These are phyloP conservation scores for Drosophila sordidula DNA, from an alignment of 2,888 invertebrate species.

Conservation along the genomic window DNA sequence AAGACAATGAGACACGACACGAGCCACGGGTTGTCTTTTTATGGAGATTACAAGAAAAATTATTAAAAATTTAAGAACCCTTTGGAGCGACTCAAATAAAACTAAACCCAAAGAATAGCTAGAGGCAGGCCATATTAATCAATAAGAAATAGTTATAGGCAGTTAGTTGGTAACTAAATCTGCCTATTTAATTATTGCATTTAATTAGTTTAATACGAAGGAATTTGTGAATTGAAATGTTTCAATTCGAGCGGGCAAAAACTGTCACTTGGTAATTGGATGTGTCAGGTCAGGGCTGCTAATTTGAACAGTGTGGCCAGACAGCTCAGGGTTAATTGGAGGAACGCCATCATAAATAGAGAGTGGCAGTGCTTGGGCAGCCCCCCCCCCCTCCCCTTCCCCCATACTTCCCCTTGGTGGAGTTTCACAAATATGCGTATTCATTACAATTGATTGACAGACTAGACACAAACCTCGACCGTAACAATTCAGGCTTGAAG, in stretches of 20 bases:
- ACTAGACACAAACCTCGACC: constrained; percentile 55
- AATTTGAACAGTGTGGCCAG: constrained; percentile 40
- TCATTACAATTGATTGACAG: constrained; percentile 80
- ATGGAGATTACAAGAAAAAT: not conserved
- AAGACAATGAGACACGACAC: constrained; percentile 7
- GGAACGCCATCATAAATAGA: constrained; percentile 38
- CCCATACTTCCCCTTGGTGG: constrained; percentile 21
- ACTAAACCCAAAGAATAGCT: not conserved
- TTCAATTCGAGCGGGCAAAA: constrained; percentile 15
- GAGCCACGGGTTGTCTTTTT: constrained; percentile 7
- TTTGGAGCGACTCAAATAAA: too few species aligned
- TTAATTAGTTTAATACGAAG: constrained; percentile 2
- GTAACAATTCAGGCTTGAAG: constrained; percentile 73
- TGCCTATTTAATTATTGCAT: not conserved
- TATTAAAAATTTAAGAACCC: not conserved
- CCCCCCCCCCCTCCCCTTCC: too few species aligned
- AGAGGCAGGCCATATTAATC: too few species aligned
- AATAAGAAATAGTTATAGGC: too few species aligned
- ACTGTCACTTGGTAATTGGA: constrained; percentile 33
- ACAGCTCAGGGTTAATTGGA: constrained; percentile 74
- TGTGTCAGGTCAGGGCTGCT: constrained; percentile 67
- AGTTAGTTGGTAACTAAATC: not conserved
- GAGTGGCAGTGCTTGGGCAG: not conserved
- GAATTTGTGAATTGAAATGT: constrained; percentile 20
- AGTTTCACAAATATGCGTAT: constrained; percentile 68